A percentile compares a stretch with the other conserved stretches of the same genome.
phyloP scores from a whole-genome alignment of 1,140 invertebrate genomes.

The Drosophila repleta region DNA sequence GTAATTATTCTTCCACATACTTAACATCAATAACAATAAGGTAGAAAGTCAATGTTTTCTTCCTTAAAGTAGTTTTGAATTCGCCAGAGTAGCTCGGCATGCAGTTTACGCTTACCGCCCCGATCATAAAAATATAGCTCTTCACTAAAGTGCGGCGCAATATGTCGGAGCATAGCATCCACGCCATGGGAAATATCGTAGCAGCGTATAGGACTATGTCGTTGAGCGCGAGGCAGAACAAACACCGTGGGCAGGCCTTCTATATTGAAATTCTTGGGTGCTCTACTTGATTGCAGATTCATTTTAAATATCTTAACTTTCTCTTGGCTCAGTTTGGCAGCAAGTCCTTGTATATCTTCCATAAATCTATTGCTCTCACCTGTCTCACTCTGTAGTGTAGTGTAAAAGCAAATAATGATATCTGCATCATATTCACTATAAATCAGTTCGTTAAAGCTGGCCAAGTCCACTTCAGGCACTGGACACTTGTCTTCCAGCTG shows the following conservation, averaged over 20 bases:
- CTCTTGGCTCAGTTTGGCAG: conserved; percentile 31
- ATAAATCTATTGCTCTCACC: background rate
- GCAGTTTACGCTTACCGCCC: background rate
- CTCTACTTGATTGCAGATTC: conserved; percentile 7
- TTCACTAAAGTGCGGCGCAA: conserved; percentile 16
- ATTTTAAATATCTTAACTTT: conserved; percentile 37
- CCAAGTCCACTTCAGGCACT: conserved; percentile 23
- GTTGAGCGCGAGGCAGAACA: conserved; percentile 7
- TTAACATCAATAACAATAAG: no score
- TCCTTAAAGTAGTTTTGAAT: conserved; percentile 23
- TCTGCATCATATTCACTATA: conserved; percentile 29
- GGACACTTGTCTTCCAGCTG: background rate
- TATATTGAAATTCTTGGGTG: conserved; percentile 38
- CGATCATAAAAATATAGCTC: conserved; percentile 36
- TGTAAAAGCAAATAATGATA: conserved; percentile 38
- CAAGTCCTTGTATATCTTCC: conserved; percentile 8
- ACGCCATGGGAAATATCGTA: conserved; percentile 1
- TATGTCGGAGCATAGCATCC: conserved; percentile 7
- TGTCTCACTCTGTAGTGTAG: background rate
- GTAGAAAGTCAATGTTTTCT: background rate
- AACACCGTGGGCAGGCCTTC: conserved; percentile 26
- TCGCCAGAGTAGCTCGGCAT: conserved; percentile 22
- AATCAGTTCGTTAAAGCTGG: conserved; percentile 36
- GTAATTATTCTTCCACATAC: no score
- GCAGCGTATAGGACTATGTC: conserved; percentile 17